Evolutionary conservation across 2,113 vertebrate genomes (phyloP), one percentile per base, ranked within the genome.

Genomic region (Mormoops blainvillei): DNA sequence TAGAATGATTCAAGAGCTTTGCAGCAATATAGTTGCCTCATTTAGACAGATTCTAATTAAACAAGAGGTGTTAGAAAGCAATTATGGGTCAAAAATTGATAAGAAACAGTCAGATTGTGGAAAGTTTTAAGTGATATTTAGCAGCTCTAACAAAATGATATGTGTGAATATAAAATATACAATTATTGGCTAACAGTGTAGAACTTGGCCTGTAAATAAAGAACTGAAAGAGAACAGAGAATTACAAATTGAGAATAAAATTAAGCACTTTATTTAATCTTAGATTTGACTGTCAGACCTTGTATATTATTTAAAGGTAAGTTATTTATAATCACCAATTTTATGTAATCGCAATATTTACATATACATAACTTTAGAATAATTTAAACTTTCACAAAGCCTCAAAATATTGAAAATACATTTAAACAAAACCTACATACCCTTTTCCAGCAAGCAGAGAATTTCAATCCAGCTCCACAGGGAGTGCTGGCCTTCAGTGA

Each of bases 1-100:
- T 86, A 68, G 48, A 88, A 81, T n/a, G 33, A 97, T 97, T 98
- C 96, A 98, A 96, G 91, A 96, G 33, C 56, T 97, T 96, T 93
- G 76, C 81, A 80, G 80, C 56, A 96, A 91, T 4, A 2, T 15
- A 61, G 13, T 31, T 70, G 48, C 65, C 16, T 96, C 70, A 54
- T 89, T 81, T 65, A 74, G 84, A 82, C 71, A 92, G 48, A 93
- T 87, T 98, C 94, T 92, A 95, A 96, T 94, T 89, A 96, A 98
- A 81, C 91, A 7, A 97, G 38, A 97, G 31, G 67, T 96, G 54
- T 76, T 73, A 98, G 90, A 97, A 94, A 98, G 89, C 28, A 89
- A 38, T 96, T 94, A 73, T 0, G 22, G 74, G 96, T 91, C 76
- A 97, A 96, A 97, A 91, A 96, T 92, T 90, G 93, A 86, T 89